These are phyloP conservation scores for Hymenopus coronatus DNA, from an alignment of 2,888 invertebrate species.

Conservation along the genomic window DNA sequence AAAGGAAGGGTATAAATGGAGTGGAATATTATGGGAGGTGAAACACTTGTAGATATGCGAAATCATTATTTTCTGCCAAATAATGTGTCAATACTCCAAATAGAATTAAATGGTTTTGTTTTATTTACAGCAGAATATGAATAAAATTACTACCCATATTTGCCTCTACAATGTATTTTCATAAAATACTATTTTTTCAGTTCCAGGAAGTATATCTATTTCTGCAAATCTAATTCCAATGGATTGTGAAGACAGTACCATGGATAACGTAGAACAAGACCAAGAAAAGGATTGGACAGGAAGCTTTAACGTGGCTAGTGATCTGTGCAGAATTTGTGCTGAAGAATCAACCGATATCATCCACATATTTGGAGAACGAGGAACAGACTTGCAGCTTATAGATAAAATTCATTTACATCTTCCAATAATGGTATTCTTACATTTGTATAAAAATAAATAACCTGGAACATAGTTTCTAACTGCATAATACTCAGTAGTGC, in stretches of 20 bases:
- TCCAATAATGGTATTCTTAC: slow-evolving; percentile 28
- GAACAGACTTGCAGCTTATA: slow-evolving; percentile 15
- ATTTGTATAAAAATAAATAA: not conserved
- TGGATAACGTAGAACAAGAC: not conserved
- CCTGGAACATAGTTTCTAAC: not conserved
- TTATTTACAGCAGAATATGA: no score
- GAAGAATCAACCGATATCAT: slow-evolving; percentile 9
- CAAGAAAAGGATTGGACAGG: not conserved
- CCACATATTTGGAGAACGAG: slow-evolving; percentile 23
- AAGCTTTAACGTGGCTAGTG: slow-evolving; percentile 4
- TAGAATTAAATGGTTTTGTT: no score
- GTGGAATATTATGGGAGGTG: no score
- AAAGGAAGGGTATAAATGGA: no score
- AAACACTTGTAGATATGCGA: no score
- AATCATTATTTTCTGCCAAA: no score
- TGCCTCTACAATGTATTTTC: no score
- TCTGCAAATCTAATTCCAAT: not conserved
- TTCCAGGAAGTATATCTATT: no score
- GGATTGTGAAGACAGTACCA: not conserved
- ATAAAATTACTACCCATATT: no score
- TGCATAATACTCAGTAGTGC: no score
- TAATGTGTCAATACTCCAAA: no score
- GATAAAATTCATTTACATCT: slow-evolving; percentile 30
- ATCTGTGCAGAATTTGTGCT: slow-evolving; percentile 26
- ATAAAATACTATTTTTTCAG: no score